Conservation (phyloP, 2,113 vertebrate genomes). For the Gasterosteus nipponicus region DNA sequence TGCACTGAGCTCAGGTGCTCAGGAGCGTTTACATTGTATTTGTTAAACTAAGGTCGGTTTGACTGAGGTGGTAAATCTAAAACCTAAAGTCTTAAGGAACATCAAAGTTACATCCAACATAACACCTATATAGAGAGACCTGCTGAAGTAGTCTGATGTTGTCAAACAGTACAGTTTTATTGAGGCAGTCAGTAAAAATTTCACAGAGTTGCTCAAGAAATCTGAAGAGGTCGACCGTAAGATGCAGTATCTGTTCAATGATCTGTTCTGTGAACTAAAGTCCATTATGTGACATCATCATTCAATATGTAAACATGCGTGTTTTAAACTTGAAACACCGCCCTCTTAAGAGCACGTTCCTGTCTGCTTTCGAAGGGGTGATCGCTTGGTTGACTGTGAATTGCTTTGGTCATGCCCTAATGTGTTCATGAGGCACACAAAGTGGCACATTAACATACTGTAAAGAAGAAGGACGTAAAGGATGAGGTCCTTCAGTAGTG, state of each 20-base stretch:
- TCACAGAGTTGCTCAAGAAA: neutral
- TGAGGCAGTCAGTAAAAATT: neutral
- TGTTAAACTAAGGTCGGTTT: neutral
- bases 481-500: conserved; percentile 17
- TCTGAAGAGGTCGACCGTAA: neutral
- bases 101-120: neutral
- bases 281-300: neutral
- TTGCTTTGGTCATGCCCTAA: too few relatives aligned
- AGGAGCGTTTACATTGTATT: neutral
- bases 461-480: conserved; percentile 15
- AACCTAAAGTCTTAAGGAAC: neutral
- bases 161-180: neutral
- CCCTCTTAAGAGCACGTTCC: too few relatives aligned
- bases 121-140: neutral
- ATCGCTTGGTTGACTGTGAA: too few relatives aligned
- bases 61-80: neutral
- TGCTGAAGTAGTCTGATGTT: neutral
- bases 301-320: neutral
- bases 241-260: neutral
- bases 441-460: neutral
- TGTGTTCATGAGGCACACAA: neutral
- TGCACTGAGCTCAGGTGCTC: neutral
- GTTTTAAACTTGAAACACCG: too few relatives aligned
- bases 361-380: too few relatives aligned
- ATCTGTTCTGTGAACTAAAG: neutral